These are phyloP conservation scores for Apeltes quadracus DNA, from an alignment of 2,113 vertebrate species.

Conservation along the genomic window DNA sequence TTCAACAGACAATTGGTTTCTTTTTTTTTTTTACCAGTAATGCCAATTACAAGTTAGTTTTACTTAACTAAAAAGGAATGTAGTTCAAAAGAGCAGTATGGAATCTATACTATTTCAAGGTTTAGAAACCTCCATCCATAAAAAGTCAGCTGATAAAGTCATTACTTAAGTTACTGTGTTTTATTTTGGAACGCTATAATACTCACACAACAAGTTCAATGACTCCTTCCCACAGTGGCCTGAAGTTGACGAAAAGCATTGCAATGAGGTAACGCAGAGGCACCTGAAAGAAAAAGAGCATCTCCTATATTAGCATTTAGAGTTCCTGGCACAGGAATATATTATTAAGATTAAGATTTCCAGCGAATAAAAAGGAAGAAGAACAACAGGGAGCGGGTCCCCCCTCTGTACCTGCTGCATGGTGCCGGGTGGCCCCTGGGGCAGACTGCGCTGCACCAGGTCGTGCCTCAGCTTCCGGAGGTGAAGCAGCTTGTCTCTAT, in stretches of 20 bases:
- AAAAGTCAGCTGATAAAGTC: neutral
- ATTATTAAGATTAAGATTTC: neutral
- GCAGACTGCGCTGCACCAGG: constrained; percentile 81
- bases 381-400: neutral
- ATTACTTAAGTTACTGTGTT: no score
- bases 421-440: constrained; percentile 66
- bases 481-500: constrained; percentile 95
- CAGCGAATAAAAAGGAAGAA: neutral
- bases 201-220: constrained; percentile 94
- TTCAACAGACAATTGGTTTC: neutral
- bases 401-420: constrained; percentile 84
- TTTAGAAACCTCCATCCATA: neutral
- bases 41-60: neutral
- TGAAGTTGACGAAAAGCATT: constrained; percentile 97
- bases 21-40: neutral
- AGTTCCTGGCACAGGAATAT: neutral
- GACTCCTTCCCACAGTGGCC: constrained; percentile 91
- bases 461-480: constrained; percentile 91
- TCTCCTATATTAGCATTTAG: neutral
- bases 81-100: neutral
- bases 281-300: constrained; percentile 78
- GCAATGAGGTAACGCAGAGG: constrained; percentile 92
- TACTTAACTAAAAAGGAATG: neutral
- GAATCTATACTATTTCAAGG: neutral
- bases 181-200: neutral